These are phyloP conservation scores for Platysteira castanea DNA, from an alignment of 2,113 vertebrate genomes.

Conservation along the genomic window DNA sequence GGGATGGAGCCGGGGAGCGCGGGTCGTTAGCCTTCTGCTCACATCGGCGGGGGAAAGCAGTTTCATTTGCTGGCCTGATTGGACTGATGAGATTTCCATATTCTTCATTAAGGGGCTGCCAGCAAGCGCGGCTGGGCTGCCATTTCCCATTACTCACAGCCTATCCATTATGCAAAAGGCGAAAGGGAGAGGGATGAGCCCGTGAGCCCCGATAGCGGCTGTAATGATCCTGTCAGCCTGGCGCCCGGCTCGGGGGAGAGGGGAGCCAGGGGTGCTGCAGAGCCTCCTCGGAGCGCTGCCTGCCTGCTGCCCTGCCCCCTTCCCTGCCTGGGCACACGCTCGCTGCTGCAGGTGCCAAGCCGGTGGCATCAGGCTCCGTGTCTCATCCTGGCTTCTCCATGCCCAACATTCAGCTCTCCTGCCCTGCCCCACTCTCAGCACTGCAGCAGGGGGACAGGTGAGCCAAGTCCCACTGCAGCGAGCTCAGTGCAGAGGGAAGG, in stretches of 20 bases:
- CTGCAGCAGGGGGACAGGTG: fast-evolving
- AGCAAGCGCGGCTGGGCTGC: constrained; percentile 66
- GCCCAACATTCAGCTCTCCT: background rate
- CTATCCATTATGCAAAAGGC: constrained; percentile 73
- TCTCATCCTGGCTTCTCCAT: background rate
- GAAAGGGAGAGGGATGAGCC: constrained; percentile 46
- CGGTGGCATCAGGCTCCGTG: background rate
- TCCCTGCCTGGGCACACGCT: background rate
- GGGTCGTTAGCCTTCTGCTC: constrained; percentile 70
- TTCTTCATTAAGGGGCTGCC: constrained; percentile 75
- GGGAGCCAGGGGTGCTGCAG: background rate
- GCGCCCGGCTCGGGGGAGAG: background rate
- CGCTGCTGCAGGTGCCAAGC: fast-evolving
- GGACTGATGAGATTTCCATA: constrained; percentile 76
- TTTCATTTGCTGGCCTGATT: constrained; percentile 74
- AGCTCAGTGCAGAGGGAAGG: background rate
- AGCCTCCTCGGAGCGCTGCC: background rate
- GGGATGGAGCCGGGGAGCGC: background rate
- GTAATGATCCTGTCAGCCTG: constrained; percentile 58
- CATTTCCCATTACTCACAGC: constrained; percentile 74
- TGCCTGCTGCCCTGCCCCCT: background rate
- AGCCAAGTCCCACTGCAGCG: background rate
- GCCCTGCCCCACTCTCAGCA: background rate
- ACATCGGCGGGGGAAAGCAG: constrained; percentile 61
- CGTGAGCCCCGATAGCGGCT: constrained; percentile 34